phyloP scores from a whole-genome alignment of 2,888 invertebrate species.

The Theristus sp. region DNA sequence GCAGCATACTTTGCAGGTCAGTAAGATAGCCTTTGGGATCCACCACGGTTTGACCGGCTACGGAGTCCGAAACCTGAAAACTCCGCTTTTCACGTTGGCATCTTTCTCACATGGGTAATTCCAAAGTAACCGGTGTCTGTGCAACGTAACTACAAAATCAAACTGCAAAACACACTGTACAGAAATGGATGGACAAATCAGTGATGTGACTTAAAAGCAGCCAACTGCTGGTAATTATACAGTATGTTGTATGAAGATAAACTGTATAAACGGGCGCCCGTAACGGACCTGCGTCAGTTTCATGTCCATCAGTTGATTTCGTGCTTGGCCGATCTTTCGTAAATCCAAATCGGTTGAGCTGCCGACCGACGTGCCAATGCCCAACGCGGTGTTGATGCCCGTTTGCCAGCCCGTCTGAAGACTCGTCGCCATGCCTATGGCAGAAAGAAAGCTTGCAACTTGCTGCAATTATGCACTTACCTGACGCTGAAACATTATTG shows the following conservation, averaged over 20 bases:
- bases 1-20: constrained; percentile 95
- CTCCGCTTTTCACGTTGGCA: background rate
- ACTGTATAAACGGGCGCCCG: background rate
- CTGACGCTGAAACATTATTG: no score
- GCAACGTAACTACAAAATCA: background rate
- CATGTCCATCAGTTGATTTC: constrained; percentile 96
- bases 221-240: no score
- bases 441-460: no score
- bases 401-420: constrained; percentile 47
- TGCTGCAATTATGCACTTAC: no score
- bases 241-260: no score
- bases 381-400: constrained; percentile 27
- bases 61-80: constrained; percentile 55
- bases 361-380: constrained; percentile 24
- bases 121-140: background rate
- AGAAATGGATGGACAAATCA: background rate
- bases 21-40: constrained; percentile 99
- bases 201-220: no score
- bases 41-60: constrained; percentile 94
- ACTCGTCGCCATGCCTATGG: background rate
- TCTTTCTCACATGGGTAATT: no score
- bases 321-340: constrained; percentile 91
- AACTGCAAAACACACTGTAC: background rate
- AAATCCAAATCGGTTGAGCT: constrained; percentile 60
- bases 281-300: constrained; percentile 61